phyloP scores from a whole-genome alignment of 2,113 vertebrate species.

The Pangasianodon hypophthalmus region DNA sequence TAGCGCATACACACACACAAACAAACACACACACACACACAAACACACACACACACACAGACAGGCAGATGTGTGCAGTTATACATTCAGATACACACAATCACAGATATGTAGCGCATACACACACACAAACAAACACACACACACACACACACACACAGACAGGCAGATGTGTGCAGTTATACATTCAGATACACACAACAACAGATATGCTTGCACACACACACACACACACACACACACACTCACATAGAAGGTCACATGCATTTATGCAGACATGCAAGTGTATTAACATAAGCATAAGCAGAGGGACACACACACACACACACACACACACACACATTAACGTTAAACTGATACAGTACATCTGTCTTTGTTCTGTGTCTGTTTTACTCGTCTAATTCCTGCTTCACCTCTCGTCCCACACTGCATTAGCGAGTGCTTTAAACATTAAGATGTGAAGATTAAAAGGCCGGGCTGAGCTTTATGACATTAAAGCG shows the following conservation, averaged over 20 bases:
- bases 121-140: no score
- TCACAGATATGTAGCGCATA: constrained; percentile 74
- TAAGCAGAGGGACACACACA: no score
- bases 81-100: neutral
- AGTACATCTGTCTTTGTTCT: neutral
- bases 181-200: neutral
- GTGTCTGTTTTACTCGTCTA: neutral
- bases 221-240: no score
- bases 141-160: constrained; percentile 15
- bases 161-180: neutral
- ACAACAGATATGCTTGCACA: constrained; percentile 73
- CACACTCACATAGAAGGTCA: no score
- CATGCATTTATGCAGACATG: no score
- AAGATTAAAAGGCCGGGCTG: neutral
- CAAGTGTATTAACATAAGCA: no score
- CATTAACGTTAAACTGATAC: neutral
- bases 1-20: neutral
- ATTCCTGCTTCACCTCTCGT: neutral
- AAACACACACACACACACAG: constrained; percentile 42
- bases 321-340: constrained; percentile 12
- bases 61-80: neutral
- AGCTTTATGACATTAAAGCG: neutral
- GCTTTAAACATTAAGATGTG: constrained; percentile 17
- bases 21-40: constrained; percentile 1
- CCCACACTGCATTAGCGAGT: neutral